Conservation (phyloP, 2,888 invertebrate genomes). For the Dexiosoma caninum region DNA sequence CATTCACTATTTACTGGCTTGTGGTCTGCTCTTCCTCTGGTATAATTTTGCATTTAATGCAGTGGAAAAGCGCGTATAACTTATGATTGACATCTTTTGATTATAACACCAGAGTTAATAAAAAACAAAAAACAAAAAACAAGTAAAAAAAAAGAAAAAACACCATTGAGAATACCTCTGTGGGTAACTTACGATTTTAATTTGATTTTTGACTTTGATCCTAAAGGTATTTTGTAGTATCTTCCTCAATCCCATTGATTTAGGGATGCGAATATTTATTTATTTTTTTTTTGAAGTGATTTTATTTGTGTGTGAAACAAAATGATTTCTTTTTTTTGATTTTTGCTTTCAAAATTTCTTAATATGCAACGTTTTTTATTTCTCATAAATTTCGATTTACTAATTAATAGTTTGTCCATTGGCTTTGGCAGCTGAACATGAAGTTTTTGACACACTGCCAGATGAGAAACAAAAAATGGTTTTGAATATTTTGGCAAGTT, state of each 20-base stretch:
- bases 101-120: conserved; percentile 64
- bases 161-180: conserved; percentile 35
- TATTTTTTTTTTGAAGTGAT: conserved; percentile 62
- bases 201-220: conserved; percentile 64
- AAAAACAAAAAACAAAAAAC: no score
- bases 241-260: conserved; percentile 70
- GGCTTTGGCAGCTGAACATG: conserved; percentile 75
- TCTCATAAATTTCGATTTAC: conserved; percentile 67
- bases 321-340: neutral
- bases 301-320: conserved; percentile 67
- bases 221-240: conserved; percentile 54
- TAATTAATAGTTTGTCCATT: conserved; percentile 76
- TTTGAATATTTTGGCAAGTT: neutral
- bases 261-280: no score
- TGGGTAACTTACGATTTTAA: conserved; percentile 60
- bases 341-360: neutral
- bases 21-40: neutral
- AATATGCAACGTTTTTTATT: neutral
- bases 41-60: conserved; percentile 58
- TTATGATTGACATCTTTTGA: conserved; percentile 74
- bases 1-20: neutral
- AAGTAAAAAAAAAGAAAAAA: no score
- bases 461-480: neutral
- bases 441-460: conserved; percentile 72
- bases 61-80: conserved; percentile 63